Conservation (phyloP, 2,113 vertebrate species). For the Dicaeum eximium region DNA sequence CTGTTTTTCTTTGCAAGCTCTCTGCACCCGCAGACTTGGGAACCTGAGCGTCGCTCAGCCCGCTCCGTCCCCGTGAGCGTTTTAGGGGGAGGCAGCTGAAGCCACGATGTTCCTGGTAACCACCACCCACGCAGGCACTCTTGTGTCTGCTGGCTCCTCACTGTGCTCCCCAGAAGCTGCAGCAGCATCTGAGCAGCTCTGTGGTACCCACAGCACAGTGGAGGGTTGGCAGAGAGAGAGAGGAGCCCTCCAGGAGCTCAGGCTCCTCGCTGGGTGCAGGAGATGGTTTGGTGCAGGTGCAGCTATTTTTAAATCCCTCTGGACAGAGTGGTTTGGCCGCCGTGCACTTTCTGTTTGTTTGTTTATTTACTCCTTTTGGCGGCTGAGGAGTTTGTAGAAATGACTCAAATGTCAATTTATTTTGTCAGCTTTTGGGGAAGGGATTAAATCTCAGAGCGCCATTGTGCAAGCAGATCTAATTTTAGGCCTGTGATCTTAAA, state of each 20-base stretch:
- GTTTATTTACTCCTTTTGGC: not conserved
- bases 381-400: not conserved
- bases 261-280: not conserved
- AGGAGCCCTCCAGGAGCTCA: not conserved
- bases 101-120: not conserved
- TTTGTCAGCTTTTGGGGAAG: not conserved
- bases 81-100: not conserved
- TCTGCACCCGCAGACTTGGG: accelerated
- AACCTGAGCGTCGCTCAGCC: not conserved
- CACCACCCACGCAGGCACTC: not conserved
- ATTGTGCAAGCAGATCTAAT: not conserved
- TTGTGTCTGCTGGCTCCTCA: not conserved
- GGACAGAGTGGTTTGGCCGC: not conserved
- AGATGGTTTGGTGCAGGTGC: not conserved
- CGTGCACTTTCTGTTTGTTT: not conserved
- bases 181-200: not conserved
- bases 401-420: not conserved
- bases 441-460: conserved; percentile 13
- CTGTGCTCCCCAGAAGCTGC: not conserved
- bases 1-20: not conserved
- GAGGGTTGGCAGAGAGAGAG: not conserved
- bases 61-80: accelerated
- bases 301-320: not conserved
- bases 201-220: accelerated
- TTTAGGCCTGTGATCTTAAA: conserved; percentile 22